Percentiles rank a stretch among this genome's conserved stretches.
phyloP scores from a whole-genome alignment of 2,888 invertebrate species.

The Melanchra persicariae region DNA sequence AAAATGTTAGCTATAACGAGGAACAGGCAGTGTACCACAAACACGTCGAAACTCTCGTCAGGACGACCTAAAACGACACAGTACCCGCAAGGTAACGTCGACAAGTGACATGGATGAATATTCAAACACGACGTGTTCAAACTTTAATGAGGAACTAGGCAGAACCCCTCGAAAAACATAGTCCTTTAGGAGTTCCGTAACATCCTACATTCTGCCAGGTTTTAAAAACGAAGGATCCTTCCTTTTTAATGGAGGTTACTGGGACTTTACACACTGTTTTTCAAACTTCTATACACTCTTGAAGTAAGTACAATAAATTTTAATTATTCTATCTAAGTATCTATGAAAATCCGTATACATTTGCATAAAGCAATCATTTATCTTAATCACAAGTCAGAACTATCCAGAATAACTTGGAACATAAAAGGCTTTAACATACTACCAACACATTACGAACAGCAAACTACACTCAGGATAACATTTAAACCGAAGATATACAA shows the following conservation, averaged over 20 bases:
- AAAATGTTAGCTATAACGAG: not conserved
- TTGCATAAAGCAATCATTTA: slow-evolving; percentile 22
- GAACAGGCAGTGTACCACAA: slow-evolving; percentile 17
- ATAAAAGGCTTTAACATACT: slow-evolving; percentile 53
- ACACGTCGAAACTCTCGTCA: not conserved
- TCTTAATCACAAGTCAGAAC: slow-evolving; percentile 53
- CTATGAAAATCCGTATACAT: not conserved
- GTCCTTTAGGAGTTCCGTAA: slow-evolving; percentile 10
- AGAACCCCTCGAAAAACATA: slow-evolving; percentile 38
- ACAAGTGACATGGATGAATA: slow-evolving; percentile 72
- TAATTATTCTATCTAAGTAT: too few relatives aligned
- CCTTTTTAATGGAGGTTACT: too few relatives aligned
- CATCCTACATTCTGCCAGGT: not conserved
- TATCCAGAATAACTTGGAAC: slow-evolving; percentile 53
- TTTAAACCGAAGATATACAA: slow-evolving; percentile 65
- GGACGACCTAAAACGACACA: not conserved
- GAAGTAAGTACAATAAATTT: too few relatives aligned
- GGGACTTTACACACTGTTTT: too few relatives aligned
- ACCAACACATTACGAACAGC: slow-evolving; percentile 62
- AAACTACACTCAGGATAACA: slow-evolving; percentile 67
- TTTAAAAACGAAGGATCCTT: too few relatives aligned
- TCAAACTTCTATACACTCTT: too few relatives aligned
- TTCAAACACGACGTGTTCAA: slow-evolving; percentile 69
- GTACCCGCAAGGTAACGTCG: slow-evolving; percentile 52
- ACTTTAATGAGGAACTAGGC: slow-evolving; percentile 69